phyloP scores from a whole-genome alignment of 2,888 invertebrate species.

The Xestia c-nigrum region DNA sequence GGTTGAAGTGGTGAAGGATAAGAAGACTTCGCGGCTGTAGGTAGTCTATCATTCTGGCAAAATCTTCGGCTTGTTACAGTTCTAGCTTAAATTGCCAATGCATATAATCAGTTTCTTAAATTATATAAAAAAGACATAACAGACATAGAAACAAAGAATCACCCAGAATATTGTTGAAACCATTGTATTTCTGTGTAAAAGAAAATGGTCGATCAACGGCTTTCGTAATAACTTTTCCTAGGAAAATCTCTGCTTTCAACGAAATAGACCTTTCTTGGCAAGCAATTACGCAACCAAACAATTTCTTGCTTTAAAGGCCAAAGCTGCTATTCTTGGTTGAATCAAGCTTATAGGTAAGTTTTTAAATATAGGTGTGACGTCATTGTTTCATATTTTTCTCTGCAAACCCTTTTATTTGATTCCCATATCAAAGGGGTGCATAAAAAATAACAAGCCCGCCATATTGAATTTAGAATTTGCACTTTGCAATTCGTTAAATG shows the following conservation, averaged over 20 bases:
- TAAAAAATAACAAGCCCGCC: too few relatives aligned
- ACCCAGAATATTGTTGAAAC: not conserved
- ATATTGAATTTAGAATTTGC: too few relatives aligned
- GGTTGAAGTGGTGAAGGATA: constrained; percentile 34
- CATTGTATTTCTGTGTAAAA: not conserved
- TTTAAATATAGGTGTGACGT: too few relatives aligned
- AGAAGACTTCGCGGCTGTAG: not conserved
- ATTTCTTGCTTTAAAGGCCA: not conserved
- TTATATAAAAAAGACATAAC: not conserved
- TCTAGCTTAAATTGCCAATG: not conserved
- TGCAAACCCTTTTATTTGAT: too few relatives aligned
- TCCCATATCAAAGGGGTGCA: too few relatives aligned
- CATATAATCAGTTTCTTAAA: not conserved
- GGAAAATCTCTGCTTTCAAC: not conserved
- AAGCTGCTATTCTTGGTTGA: not conserved
- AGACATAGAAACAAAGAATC: not conserved
- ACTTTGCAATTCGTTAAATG: too few relatives aligned
- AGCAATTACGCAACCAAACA: not conserved
- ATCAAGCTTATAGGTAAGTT: not conserved
- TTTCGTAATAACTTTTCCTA: not conserved
- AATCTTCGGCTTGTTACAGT: not conserved
- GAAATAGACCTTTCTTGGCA: not conserved
- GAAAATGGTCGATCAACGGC: not conserved
- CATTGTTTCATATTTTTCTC: too few relatives aligned
- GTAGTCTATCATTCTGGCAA: not conserved